Evolutionary conservation across 1,140 invertebrate species (phyloP).

Genomic region (Bradysia coprophila): DNA sequence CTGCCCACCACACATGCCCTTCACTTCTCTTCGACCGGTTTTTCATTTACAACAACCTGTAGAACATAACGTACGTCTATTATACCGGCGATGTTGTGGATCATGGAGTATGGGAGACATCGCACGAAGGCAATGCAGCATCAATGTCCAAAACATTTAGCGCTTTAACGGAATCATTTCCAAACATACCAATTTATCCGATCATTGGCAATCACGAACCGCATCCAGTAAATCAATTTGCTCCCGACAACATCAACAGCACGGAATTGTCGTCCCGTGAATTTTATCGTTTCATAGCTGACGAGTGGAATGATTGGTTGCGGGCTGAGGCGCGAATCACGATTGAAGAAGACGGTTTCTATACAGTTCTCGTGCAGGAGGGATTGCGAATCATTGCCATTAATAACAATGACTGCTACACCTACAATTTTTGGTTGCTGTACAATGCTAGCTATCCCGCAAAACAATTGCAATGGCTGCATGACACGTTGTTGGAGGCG

Average conservation of each 20-base stretch:
- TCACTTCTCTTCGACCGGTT: too few species aligned
- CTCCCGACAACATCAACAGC: constrained; percentile 27
- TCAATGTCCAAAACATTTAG: constrained; percentile 22
- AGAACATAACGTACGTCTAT: constrained; percentile 50
- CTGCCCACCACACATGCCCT: too few species aligned
- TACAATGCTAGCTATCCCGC: constrained; percentile 38
- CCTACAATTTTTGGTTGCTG: constrained; percentile 48
- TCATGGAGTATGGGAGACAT: constrained; percentile 62
- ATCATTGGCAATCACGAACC: constrained; percentile 73
- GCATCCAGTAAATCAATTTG: constrained; percentile 57
- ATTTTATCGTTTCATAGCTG: constrained; percentile 37
- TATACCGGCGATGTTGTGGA: constrained; percentile 66
- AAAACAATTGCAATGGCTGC: constrained; percentile 61
- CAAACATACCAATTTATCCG: constrained; percentile 30
- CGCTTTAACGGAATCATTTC: background rate
- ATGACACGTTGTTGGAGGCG: constrained; percentile 44
- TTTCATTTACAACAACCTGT: too few species aligned
- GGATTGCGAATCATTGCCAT: constrained; percentile 47
- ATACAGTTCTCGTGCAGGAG: constrained; percentile 33
- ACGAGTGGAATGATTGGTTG: constrained; percentile 40
- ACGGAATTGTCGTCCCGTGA: constrained; percentile 29
- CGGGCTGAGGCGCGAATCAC: constrained; percentile 32
- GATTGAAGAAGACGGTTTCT: constrained; percentile 41
- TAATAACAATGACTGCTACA: constrained; percentile 53
- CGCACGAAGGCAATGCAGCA: constrained; percentile 34